Base-by-base conservation (phyloP, 1,140 invertebrate genomes). In the Eurosta solidaginis region DNA sequence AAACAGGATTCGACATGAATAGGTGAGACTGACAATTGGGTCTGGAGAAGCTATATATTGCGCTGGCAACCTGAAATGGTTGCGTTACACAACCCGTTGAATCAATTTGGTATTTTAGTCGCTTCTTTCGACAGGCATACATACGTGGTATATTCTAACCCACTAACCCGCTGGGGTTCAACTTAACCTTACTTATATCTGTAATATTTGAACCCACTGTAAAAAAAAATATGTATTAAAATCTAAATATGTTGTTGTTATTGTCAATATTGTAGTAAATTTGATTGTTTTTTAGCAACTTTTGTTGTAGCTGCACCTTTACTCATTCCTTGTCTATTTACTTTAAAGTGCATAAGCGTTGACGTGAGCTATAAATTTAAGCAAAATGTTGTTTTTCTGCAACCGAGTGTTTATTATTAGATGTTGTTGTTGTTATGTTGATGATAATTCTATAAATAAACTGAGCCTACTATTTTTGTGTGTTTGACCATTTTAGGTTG, bases 401-500 rank as follows among this genome's bases (percentile, higher is more conserved):
- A 75, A 47, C 42, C n/a, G 25, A 4, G n/a, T n/a, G 6, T n/a
- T 49, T 1, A 50, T 75, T 75, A 50, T 75, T 75, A 45, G 7
- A 40, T 73, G 33, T 73, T 33, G 74, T 25, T 25, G 20, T 14
- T 74, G 36, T 44, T 74, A 36, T 47, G 20, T 74, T 47, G 40
- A 17, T 74, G 42, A 17, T 22, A 22, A 33, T 47, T 45, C 74
- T 75, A 68, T 40, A 68, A 68, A 68, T 68, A 68, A 40, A 68
- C 59, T 33, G 22, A 68, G 4, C 33, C 33, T 27, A 68, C 59
- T 68, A 68, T 68, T 68, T 68, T 68, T 68, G 33, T 68, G 59
- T 54, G 36, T 59, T 68, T 68, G 17, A 36, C 59, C 59, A 42
- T 68, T 68, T 68, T 36, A 6, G 33, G 29, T 68, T 68, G 59